Conservation (phyloP, 35 echinoderm and acorn worm genomes). For the Apostichopus californicus region DNA sequence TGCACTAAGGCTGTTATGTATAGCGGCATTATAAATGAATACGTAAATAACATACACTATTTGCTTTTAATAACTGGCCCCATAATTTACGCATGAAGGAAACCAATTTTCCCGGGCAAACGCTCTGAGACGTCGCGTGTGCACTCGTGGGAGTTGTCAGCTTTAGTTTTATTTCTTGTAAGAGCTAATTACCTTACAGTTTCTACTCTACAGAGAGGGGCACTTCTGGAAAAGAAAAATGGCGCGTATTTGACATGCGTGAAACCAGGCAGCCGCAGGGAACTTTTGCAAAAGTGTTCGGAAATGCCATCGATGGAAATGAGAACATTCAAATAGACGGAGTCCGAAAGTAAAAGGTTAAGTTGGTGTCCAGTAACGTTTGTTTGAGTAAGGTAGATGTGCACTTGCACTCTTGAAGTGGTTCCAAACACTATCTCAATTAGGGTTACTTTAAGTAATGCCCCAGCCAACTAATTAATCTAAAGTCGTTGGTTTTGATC, state of each 20-base stretch:
- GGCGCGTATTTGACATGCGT: neutral
- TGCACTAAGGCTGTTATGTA: neutral
- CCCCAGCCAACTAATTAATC: too few relatives aligned
- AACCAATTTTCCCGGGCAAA: neutral
- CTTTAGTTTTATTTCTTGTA: constrained; percentile 4
- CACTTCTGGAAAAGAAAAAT: neutral
- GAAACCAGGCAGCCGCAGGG: neutral
- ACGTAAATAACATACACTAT: neutral
- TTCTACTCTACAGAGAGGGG: neutral
- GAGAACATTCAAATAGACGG: neutral
- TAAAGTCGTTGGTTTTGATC: too few relatives aligned
- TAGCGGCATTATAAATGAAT: neutral
- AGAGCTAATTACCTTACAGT: neutral
- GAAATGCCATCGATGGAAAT: neutral
- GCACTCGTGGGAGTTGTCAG: neutral
- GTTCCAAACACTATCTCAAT: too few relatives aligned
- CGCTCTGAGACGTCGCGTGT: neutral
- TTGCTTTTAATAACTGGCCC: constrained; percentile 17
- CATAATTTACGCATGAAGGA: constrained; percentile 9
- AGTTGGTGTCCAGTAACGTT: too few relatives aligned
- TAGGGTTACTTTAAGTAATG: too few relatives aligned
- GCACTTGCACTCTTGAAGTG: too few relatives aligned
- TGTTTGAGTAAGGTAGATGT: too few relatives aligned
- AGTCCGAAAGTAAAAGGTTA: neutral
- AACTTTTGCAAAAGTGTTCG: neutral